Conservation (phyloP, 2,113 vertebrate genomes). For the Lutjanus erythropterus region DNA sequence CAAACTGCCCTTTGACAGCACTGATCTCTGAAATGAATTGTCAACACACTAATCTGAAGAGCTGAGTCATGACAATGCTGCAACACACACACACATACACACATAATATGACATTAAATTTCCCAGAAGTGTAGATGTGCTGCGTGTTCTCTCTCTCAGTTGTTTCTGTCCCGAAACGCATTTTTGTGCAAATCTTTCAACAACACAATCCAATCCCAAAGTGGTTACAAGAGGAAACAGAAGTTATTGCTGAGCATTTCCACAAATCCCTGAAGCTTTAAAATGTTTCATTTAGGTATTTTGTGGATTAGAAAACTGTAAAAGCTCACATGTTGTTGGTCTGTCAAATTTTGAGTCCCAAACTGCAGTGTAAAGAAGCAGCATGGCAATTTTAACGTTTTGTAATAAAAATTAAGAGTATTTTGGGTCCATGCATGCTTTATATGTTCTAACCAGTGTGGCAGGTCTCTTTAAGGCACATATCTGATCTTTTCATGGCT, state of each 20-base stretch:
- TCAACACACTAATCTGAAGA: conserved; percentile 3
- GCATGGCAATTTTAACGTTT: background rate
- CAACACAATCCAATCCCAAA: conserved; percentile 8
- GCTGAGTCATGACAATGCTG: conserved; percentile 10
- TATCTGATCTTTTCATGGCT: conserved; percentile 42
- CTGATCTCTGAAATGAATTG: background rate
- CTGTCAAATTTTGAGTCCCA: background rate
- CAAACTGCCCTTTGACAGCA: background rate
- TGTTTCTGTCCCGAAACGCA: background rate
- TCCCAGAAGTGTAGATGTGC: conserved; percentile 1
- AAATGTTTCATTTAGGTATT: background rate
- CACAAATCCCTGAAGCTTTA: background rate
- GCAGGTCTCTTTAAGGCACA: conserved; percentile 3
- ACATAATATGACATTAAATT: conserved; percentile 9
- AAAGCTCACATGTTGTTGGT: background rate
- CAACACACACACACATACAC: background rate
- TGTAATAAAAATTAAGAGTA: background rate
- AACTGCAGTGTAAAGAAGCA: background rate
- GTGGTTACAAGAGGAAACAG: background rate
- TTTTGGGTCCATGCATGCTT: background rate
- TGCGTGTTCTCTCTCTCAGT: background rate
- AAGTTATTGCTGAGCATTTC: background rate
- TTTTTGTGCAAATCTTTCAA: background rate
- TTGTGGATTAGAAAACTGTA: background rate
- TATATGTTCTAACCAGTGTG: background rate